Conservation (phyloP, 2,113 vertebrate genomes). For the Callocephalon fimbriatum region DNA sequence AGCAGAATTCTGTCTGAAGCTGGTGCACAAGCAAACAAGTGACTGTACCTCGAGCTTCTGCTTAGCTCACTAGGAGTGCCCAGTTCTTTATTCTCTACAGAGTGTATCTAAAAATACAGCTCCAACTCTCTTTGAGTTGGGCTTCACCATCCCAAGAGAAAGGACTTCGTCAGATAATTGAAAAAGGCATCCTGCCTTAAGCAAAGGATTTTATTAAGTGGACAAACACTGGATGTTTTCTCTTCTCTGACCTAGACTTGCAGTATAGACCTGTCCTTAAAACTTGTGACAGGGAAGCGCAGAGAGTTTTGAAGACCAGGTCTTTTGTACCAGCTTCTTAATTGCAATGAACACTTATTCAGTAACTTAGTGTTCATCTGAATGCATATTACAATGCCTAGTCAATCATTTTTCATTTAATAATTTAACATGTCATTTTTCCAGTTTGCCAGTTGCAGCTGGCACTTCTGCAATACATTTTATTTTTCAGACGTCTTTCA, state of each 20-base stretch:
- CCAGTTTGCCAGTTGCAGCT: slow-evolving; percentile 17
- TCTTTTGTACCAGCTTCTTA: not conserved
- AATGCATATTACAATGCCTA: not conserved
- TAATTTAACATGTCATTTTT: slow-evolving; percentile 24
- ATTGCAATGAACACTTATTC: not conserved
- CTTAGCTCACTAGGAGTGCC: not conserved
- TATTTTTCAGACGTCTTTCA: slow-evolving; percentile 18
- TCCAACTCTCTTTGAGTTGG: not conserved
- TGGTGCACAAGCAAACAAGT: not conserved
- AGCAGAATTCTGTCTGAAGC: not conserved
- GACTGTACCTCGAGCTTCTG: not conserved
- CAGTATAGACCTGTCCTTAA: not conserved
- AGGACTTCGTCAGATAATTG: not conserved
- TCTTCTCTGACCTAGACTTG: not conserved
- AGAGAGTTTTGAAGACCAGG: not conserved
- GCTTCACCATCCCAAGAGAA: not conserved
- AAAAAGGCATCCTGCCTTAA: not conserved
- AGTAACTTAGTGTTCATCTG: not conserved
- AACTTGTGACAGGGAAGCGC: not conserved
- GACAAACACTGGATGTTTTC: not conserved
- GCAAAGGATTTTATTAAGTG: not conserved
- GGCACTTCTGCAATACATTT: slow-evolving; percentile 22
- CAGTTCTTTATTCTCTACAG: not conserved
- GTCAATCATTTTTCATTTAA: slow-evolving; percentile 22
- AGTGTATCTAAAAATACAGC: not conserved